A percentile compares a stretch with the other conserved stretches of the same genome.
Evolutionary conservation across 2,888 invertebrate genomes (phyloP).

Genomic region (Morpho helenor): DNA sequence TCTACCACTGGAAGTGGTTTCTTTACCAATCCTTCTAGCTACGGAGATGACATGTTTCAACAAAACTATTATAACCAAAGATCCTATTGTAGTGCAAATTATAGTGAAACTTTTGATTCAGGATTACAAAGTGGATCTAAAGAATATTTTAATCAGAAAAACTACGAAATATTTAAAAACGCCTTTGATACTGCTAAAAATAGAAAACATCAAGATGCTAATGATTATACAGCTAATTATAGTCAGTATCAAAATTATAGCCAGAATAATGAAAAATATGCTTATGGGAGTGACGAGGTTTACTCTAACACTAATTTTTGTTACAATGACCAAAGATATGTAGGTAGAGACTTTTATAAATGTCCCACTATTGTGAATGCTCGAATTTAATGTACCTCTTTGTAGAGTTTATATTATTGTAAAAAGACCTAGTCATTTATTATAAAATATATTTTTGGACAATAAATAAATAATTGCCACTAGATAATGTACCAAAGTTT

Average conservation of each 20-base stretch:
- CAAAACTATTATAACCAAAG: constrained; percentile 49
- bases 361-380: constrained; percentile 58
- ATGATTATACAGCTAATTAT: constrained; percentile 40
- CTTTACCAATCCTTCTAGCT: constrained; percentile 64
- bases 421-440: constrained; percentile 39
- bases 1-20: constrained; percentile 78
- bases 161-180: constrained; percentile 79
- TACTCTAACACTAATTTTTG: constrained; percentile 55
- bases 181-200: constrained; percentile 74
- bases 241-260: constrained; percentile 42
- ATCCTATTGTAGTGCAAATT: constrained; percentile 37
- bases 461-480: constrained; percentile 24
- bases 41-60: constrained; percentile 52
- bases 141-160: constrained; percentile 69
- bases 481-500: constrained; percentile 43
- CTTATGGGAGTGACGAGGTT: constrained; percentile 43
- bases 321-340: constrained; percentile 61
- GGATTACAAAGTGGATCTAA: constrained; percentile 36
- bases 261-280: constrained; percentile 50
- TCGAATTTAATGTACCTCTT: constrained; percentile 49
- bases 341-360: constrained; percentile 59
- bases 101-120: constrained; percentile 31
- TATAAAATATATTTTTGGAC: constrained; percentile 32
- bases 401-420: constrained; percentile 20
- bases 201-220: constrained; percentile 47